Conservation (phyloP, 2,113 vertebrate species). For the Myiagra hebetior region DNA sequence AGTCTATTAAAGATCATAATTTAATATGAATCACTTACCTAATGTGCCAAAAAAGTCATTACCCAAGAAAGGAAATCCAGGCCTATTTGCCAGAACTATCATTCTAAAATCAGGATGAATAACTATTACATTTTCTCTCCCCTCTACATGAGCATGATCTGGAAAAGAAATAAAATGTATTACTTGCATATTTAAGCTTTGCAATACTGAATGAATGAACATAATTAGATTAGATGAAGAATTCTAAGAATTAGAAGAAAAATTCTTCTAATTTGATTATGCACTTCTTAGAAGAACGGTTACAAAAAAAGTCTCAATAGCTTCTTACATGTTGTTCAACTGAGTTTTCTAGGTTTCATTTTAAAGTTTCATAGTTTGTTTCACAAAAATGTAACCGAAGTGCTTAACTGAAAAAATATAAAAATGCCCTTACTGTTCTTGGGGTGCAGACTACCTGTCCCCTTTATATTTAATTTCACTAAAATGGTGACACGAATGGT, state of each 20-base stretch:
- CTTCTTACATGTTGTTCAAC: neutral
- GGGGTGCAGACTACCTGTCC: neutral
- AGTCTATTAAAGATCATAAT: neutral
- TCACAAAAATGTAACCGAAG: neutral
- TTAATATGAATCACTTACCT: slow-evolving; percentile 74
- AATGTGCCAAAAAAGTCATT: slow-evolving; percentile 97
- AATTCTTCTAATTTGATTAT: neutral
- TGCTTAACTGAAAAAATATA: neutral
- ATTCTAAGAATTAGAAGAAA: neutral
- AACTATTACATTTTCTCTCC: slow-evolving; percentile 79
- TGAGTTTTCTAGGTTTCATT: neutral
- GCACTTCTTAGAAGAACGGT: neutral
- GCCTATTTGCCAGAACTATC: slow-evolving; percentile 94
- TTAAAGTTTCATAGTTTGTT: neutral
- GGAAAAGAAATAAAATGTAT: slow-evolving; percentile 36
- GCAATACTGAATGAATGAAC: neutral
- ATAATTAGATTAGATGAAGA: neutral
- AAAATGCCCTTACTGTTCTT: neutral
- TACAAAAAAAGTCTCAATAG: neutral
- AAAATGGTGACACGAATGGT: neutral
- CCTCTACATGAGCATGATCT: slow-evolving; percentile 74
- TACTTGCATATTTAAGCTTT: neutral
- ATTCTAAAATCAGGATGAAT: slow-evolving; percentile 97
- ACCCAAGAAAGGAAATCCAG: slow-evolving; percentile 96
- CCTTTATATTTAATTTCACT: neutral